Evolutionary conservation across 2,113 vertebrate genomes (phyloP), one percentile per base, ranked within the genome.

Genomic region (Mungos mungo): DNA sequence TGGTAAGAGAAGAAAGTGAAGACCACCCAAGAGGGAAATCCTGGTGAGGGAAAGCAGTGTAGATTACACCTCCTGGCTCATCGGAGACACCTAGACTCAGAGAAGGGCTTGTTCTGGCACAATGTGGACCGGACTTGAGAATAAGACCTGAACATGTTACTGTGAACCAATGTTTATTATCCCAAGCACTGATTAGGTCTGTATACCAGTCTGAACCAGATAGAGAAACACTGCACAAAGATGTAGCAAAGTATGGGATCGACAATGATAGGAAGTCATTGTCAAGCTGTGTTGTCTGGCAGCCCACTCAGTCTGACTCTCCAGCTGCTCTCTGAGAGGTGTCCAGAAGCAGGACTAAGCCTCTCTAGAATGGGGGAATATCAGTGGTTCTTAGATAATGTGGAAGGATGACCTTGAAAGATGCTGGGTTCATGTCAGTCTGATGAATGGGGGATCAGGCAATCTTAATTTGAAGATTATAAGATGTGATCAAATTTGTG

Each of bases 401-500:
- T 16, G 35, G 19, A 80, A 88, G 38, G 35, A 38, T 79, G 13
- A 10, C 9, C 65, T 76, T 66, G 65, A 83, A 83, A 66, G n/a
- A 95, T 54, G 50, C 57, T 52, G 5, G 76, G 76, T 93, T 82
- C 23, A 47, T 95, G 14, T 66, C 74, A 57, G 50, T 63, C 38
- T 90, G 69, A 50, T 65, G 23, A 90, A 88, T 38, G 3, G 50
- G 4, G 25, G 29, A 69, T 93, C 12, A 74, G 91, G 14, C 60
- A 60, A 89, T 47, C 82, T 81, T 66, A 84, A 93, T 60, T 81
- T 77, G 47, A 93, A 47, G 33, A 91, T 45, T 23, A 71, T 4
- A 79, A 74, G 69, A 47, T 87, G 33, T 86, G 13, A 71, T 89
- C 60, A 90, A 89, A 65, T 95, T 86, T 97, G 63, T 90, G 47